These are phyloP conservation scores for Branchellion lobata DNA, from an alignment of 2,888 invertebrate genomes.

Conservation along the genomic window DNA sequence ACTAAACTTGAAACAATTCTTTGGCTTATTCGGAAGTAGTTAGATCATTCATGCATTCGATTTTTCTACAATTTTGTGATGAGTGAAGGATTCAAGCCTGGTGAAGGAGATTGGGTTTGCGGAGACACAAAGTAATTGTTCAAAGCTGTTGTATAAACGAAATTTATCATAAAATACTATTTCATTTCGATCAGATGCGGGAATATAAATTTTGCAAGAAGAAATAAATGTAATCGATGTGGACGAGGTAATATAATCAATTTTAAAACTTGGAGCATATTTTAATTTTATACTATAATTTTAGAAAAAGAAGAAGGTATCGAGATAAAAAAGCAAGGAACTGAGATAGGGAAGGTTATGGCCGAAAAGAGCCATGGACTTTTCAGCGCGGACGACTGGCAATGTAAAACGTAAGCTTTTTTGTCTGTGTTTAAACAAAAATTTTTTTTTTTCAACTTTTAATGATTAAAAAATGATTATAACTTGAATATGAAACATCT, in stretches of 20 bases:
- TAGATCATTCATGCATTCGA: background rate
- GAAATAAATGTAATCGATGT: conserved; percentile 87
- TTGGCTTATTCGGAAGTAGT: conserved; percentile 8
- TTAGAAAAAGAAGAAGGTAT: conserved; percentile 46
- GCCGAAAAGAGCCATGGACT: conserved; percentile 97
- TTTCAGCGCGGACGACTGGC: conserved; percentile 97
- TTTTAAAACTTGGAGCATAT: conserved; percentile 22
- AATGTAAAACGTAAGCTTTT: conserved; percentile 78
- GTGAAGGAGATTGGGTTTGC: conserved; percentile 64
- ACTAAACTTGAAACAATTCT: too few species aligned
- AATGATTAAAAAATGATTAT: background rate
- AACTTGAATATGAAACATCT: conserved; percentile 33
- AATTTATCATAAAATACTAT: background rate
- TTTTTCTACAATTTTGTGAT: background rate
- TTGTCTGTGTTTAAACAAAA: background rate
- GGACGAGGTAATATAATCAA: conserved; percentile 68
- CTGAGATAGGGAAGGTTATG: conserved; percentile 94
- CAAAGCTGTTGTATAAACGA: background rate
- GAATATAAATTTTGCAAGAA: conserved; percentile 89
- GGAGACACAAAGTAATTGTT: conserved; percentile 61
- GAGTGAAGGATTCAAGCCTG: conserved; percentile 56
- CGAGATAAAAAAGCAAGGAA: conserved; percentile 65
- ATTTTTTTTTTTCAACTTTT: background rate
- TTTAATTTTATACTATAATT: background rate
- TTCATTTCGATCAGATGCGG: conserved; percentile 70